Percentiles rank a stretch among this genome's conserved stretches.
Conservation (phyloP, 2,888 invertebrate species). For the Lithophane leautieri region DNA sequence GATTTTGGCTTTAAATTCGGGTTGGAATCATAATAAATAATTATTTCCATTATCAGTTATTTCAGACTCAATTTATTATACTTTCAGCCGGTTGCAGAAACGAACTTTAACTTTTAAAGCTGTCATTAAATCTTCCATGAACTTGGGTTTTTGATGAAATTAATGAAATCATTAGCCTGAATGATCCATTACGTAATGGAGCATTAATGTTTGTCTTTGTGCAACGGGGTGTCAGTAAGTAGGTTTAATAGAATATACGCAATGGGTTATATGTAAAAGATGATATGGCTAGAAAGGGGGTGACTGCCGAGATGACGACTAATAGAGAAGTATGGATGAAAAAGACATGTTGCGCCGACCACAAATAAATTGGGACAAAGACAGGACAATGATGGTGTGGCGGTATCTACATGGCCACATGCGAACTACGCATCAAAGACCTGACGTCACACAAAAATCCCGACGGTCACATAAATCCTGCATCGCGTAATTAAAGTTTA, state of each 20-base stretch:
- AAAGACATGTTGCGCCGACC: not conserved
- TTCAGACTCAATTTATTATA: not conserved
- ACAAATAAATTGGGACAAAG: not conserved
- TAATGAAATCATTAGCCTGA: no score
- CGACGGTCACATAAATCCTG: no score
- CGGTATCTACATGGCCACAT: no score
- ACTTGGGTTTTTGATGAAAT: no score
- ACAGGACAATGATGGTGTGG: not conserved
- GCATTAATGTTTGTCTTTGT: no score
- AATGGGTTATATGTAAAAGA: not conserved
- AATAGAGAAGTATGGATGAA: not conserved
- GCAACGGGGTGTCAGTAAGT: not conserved
- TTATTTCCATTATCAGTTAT: not conserved
- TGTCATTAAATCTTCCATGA: no score
- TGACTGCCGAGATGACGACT: not conserved
- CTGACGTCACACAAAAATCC: no score
- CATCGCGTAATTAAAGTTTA: no score
- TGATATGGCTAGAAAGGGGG: not conserved
- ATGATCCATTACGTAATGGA: no score
- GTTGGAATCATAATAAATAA: slow-evolving; percentile 13
- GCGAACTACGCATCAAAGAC: no score
- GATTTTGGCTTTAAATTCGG: slow-evolving; percentile 10
- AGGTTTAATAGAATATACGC: not conserved
- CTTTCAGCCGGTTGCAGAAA: not conserved
- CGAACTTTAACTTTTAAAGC: no score